A percentile compares a stretch with the other conserved stretches of the same genome.
These are phyloP conservation scores for Autographa gamma DNA, from an alignment of 2,888 invertebrate genomes.

Conservation along the genomic window DNA sequence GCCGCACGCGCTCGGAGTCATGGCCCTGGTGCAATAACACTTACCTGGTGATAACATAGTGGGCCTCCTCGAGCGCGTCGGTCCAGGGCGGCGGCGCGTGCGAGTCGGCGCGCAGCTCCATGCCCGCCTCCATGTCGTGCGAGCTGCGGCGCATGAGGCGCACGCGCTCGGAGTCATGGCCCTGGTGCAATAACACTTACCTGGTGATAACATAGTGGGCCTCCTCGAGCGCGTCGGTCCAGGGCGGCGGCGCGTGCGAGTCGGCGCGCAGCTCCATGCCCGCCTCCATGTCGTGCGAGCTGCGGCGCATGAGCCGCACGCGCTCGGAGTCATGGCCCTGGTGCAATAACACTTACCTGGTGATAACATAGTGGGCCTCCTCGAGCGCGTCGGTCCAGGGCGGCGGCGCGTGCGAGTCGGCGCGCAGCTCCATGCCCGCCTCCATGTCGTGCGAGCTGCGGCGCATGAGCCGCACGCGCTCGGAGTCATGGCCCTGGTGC, in stretches of 20 bases:
- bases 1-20: conserved; percentile 78
- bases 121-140: conserved; percentile 83
- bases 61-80: conserved; percentile 95
- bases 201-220: conserved; percentile 95
- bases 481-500: conserved; percentile 75
- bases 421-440: conserved; percentile 88
- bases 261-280: conserved; percentile 90
- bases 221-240: conserved; percentile 96
- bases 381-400: conserved; percentile 96
- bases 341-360: conserved; percentile 86
- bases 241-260: conserved; percentile 93
- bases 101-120: conserved; percentile 88
- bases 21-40: conserved; percentile 62
- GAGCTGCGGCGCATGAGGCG: conserved; percentile 78
- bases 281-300: conserved; percentile 77
- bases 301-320: conserved; percentile 79
- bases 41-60: conserved; percentile 94
- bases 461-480: conserved; percentile 79
- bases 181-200: conserved; percentile 71
- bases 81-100: conserved; percentile 95
- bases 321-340: conserved; percentile 79
- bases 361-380: conserved; percentile 95
- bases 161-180: conserved; percentile 78
- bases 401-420: conserved; percentile 92
- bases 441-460: conserved; percentile 79